phyloP scores from a whole-genome alignment of 1,140 invertebrate genomes.

The Papilio machaon region DNA sequence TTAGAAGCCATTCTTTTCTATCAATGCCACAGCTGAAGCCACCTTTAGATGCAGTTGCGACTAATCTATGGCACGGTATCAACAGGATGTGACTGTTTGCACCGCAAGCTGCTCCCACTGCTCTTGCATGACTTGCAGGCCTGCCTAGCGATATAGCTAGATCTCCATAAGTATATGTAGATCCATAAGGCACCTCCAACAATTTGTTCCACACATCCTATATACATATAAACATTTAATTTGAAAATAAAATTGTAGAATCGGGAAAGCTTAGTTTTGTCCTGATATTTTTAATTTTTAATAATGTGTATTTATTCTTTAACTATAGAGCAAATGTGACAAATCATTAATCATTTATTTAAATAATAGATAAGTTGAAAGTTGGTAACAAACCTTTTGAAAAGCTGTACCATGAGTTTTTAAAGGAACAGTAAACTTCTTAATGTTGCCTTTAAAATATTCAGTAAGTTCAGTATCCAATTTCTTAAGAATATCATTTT shows the following conservation, averaged over 20 bases:
- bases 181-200: slow-evolving; percentile 64
- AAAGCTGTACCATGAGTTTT: slow-evolving; percentile 70
- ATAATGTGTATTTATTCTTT: no score
- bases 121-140: slow-evolving; percentile 63
- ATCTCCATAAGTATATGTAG: slow-evolving; percentile 70
- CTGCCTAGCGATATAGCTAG: slow-evolving; percentile 69
- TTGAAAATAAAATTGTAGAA: neutral
- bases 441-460: slow-evolving; percentile 65
- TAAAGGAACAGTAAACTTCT: slow-evolving; percentile 62
- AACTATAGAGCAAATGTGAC: no score
- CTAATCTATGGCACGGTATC: slow-evolving; percentile 73
- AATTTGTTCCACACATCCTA: slow-evolving; percentile 75
- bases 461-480: slow-evolving; percentile 60
- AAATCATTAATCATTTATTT: neutral
- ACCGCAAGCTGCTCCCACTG: slow-evolving; percentile 74
- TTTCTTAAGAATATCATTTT: slow-evolving; percentile 58
- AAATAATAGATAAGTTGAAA: neutral
- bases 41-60: slow-evolving; percentile 64
- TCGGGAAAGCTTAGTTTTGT: neutral
- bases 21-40: slow-evolving; percentile 71
- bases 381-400: slow-evolving; percentile 60
- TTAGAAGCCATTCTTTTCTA: slow-evolving; percentile 70
- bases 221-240: slow-evolving; percentile 38
- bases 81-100: slow-evolving; percentile 72
- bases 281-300: neutral